A percentile compares a stretch with the other conserved stretches of the same genome.
Evolutionary conservation across 2,113 vertebrate species (phyloP).

Genomic region (Thomomys bottae): DNA sequence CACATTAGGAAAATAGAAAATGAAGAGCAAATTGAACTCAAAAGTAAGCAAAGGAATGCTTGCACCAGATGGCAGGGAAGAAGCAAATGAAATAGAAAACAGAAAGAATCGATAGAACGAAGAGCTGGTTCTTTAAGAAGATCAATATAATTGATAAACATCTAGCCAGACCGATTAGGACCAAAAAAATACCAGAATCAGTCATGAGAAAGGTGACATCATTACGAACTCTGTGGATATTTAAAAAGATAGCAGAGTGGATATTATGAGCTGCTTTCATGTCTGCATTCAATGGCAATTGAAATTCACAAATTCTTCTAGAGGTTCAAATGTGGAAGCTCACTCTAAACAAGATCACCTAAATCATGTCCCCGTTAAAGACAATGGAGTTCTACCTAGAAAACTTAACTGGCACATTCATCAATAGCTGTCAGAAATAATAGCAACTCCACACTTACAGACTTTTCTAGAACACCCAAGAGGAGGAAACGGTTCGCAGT

Average conservation of each 20-base stretch:
- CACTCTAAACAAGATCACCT: neutral
- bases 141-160: neutral
- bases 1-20: neutral
- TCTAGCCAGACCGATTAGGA: neutral
- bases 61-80: neutral
- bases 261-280: neutral
- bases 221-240: neutral
- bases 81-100: neutral
- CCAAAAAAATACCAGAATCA: neutral
- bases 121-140: neutral
- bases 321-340: neutral
- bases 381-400: constrained; percentile 1
- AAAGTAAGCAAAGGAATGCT: neutral
- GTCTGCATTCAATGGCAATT: neutral
- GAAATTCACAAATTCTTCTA: neutral
- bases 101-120: neutral
- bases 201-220: neutral
- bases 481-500: neutral
- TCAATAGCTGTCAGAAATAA: neutral
- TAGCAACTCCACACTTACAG: neutral
- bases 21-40: neutral
- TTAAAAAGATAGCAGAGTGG: neutral
- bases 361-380: neutral
- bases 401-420: neutral
- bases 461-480: neutral